Evolutionary conservation across 37 sponge, comb jelly and placozoan species (phyloP).

Genomic region (Hormiphora californensis): DNA sequence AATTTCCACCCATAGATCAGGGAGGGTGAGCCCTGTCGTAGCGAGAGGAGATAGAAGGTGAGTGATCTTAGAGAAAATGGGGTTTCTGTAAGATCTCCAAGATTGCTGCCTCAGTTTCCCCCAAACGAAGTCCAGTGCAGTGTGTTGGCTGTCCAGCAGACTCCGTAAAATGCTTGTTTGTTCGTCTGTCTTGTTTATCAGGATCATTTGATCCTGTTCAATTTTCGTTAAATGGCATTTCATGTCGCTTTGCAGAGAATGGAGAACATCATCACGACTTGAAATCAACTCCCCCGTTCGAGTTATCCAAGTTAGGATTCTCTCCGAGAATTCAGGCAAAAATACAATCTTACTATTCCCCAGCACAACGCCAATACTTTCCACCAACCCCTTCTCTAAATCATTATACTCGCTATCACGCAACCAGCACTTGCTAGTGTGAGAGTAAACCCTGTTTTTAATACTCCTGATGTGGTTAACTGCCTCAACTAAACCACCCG

Average conservation of each 20-base stretch:
- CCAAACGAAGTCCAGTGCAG: neutral
- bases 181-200: slow-evolving; percentile 43
- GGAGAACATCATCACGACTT: slow-evolving; percentile 43
- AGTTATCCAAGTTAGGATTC: neutral
- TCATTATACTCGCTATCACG: neutral
- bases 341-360: neutral
- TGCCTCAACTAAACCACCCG: slow-evolving; percentile 1
- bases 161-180: slow-evolving; percentile 1
- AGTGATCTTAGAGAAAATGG: neutral
- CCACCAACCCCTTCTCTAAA: neutral
- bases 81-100: slow-evolving; percentile 48
- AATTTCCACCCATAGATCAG: slow-evolving; percentile 30
- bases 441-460: slow-evolving; percentile 46
- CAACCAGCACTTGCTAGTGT: slow-evolving; percentile 45
- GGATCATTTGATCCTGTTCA: slow-evolving; percentile 2
- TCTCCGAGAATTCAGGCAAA: neutral
- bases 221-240: neutral
- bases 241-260: slow-evolving; percentile 42
- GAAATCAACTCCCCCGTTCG: slow-evolving; percentile 28
- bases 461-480: neutral
- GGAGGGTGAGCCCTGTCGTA: neutral
- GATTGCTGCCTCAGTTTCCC: neutral
- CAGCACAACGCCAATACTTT: neutral
- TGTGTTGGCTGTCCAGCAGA: neutral
- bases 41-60: neutral